phyloP scores from a whole-genome alignment of 2,888 invertebrate species.

The Branchellion lobata region DNA sequence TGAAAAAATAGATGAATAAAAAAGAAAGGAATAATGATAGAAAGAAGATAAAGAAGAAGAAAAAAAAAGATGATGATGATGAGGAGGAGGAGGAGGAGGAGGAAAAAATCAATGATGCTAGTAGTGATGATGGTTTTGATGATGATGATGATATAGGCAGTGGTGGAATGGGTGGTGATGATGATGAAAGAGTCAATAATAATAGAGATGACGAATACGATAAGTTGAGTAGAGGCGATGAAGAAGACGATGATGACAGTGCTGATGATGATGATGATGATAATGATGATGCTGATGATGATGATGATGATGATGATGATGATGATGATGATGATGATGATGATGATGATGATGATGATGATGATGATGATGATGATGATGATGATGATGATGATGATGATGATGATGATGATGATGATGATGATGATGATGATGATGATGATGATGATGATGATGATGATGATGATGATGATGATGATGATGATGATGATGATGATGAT shows the following conservation, averaged over 20 bases:
- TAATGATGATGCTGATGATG: too few relatives aligned
- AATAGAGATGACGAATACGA: background rate
- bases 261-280: too few relatives aligned
- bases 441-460: conserved; percentile 22
- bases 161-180: too few relatives aligned
- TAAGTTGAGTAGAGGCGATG: background rate
- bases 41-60: too few relatives aligned
- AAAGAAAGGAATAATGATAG: too few relatives aligned
- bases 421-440: conserved; percentile 17
- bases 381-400: conserved; percentile 13
- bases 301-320: background rate
- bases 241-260: background rate
- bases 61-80: too few relatives aligned
- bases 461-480: conserved; percentile 33
- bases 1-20: background rate
- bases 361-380: conserved; percentile 37
- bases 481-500: conserved; percentile 42
- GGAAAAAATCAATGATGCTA: too few relatives aligned
- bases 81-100: too few relatives aligned
- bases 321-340: conserved; percentile 35
- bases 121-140: too few relatives aligned
- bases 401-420: background rate
- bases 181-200: too few relatives aligned
- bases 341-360: conserved; percentile 40
- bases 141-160: too few relatives aligned